Evolutionary conservation across 2,888 invertebrate species (phyloP), one percentile per base, ranked within the genome.

Genomic region (Pandemis cinnamomeana): DNA sequence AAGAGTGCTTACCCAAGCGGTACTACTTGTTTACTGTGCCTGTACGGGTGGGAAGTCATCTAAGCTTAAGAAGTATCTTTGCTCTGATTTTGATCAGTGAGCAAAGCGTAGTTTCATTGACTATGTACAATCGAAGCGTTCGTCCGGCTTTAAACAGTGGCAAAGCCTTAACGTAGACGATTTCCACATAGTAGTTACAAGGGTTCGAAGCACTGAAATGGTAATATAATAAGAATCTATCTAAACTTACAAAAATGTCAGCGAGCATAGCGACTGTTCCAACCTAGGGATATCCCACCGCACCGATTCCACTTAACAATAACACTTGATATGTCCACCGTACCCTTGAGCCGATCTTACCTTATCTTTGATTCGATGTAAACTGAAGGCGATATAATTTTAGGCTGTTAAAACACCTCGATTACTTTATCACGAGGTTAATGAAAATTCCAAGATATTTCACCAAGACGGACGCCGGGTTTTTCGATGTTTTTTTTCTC

Each of bases 261-360:
- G 66, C 36, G 69, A 68, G 68, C 67, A 62, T 62, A 72, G 72
- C 67, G 58, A 51, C 60, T 51, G 63, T 66, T 58, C n/a, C 83
- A 88, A 89, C 87, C 90, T 78, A 80, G 87, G 86, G 83, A 83
- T 88, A 91, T 84, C 84, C 87, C 86, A 87, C 87, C 88, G 82
- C 83, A 80, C 83, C 85, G 86, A 86, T 83, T 83, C 71, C 68
- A 67, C 62, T 13, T 68, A 51, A 60, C 46, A 46, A 70, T 36
- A 71, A 44, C 67, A 67, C 64, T 68, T 75, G 62, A 70, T 77
- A 76, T 73, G 70, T 76, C 71, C 76, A 72, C 44, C 67, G 67
- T 72, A 72, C 67, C 72, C 72, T 68, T 68, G 27, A 51, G 55
- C 62, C 68, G 58, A 42, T 62, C 41, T 62, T 67, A 71, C 67